phyloP scores from a whole-genome alignment of 2,888 invertebrate species.

The Dicyrtomina minuta region DNA sequence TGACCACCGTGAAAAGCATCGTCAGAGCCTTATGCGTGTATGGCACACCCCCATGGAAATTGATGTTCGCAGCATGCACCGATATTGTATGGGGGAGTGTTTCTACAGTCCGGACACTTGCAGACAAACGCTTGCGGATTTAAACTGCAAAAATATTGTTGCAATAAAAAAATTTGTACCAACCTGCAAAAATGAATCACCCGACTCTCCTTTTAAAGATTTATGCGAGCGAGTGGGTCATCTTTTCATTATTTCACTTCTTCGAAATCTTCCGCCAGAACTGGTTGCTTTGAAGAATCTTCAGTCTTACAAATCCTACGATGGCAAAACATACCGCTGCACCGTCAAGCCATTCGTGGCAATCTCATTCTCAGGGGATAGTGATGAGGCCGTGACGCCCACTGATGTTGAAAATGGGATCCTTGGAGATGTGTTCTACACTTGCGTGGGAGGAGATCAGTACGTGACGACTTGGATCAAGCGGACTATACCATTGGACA shows the following conservation, averaged over 20 bases:
- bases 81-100: slow-evolving; percentile 1
- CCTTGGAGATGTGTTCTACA: slow-evolving; percentile 9
- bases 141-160: not conserved
- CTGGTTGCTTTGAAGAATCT: not conserved
- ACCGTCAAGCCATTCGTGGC: slow-evolving; percentile 3
- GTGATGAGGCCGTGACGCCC: not conserved
- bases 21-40: too few relatives aligned
- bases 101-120: not conserved
- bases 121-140: not conserved
- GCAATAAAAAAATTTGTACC: not conserved
- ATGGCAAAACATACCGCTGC: not conserved
- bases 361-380: not conserved
- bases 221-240: not conserved
- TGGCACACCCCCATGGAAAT: slow-evolving; percentile 18
- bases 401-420: not conserved
- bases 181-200: not conserved
- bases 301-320: too few relatives aligned
- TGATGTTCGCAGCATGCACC: slow-evolving; percentile 9
- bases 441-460: not conserved
- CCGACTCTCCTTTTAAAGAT: not conserved
- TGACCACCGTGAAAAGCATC: too few relatives aligned
- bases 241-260: slow-evolving; percentile 4
- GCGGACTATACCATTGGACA: not conserved
- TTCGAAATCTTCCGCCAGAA: not conserved
- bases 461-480: slow-evolving; percentile 17